Conservation (phyloP, 2,888 invertebrate species). For the Scotopteryx bipunctaria region DNA sequence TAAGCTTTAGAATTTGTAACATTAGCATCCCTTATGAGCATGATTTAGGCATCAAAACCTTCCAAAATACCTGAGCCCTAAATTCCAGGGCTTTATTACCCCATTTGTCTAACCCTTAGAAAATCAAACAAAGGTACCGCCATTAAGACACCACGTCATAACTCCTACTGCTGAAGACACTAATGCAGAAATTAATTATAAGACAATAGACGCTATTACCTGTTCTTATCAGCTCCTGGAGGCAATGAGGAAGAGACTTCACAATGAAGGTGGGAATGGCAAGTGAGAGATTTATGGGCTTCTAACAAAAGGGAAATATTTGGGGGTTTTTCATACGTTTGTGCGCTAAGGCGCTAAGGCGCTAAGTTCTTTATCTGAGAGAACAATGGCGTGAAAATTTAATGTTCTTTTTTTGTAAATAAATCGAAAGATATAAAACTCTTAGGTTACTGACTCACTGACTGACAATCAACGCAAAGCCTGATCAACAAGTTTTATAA, state of each 20-base stretch:
- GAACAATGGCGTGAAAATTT: no score
- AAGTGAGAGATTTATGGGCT: constrained; percentile 60
- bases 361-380: no score
- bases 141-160: constrained; percentile 42
- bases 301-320: constrained; percentile 49
- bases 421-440: no score
- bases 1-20: no score
- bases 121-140: constrained; percentile 38
- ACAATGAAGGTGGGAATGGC: constrained; percentile 52
- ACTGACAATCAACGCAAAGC: no score
- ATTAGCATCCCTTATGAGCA: no score
- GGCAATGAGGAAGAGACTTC: constrained; percentile 47
- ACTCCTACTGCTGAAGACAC: constrained; percentile 55
- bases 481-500: no score
- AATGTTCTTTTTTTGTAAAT: no score
- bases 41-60: neutral
- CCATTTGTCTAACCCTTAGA: constrained; percentile 26
- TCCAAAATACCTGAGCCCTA: constrained; percentile 6
- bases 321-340: neutral
- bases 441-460: no score
- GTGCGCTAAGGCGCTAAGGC: no score
- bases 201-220: constrained; percentile 64
- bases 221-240: constrained; percentile 53
- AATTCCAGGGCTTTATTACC: constrained; percentile 10
- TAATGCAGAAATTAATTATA: constrained; percentile 75